Evolutionary conservation across 2,113 vertebrate genomes (phyloP).

Genomic region (Rattus norvegicus): DNA sequence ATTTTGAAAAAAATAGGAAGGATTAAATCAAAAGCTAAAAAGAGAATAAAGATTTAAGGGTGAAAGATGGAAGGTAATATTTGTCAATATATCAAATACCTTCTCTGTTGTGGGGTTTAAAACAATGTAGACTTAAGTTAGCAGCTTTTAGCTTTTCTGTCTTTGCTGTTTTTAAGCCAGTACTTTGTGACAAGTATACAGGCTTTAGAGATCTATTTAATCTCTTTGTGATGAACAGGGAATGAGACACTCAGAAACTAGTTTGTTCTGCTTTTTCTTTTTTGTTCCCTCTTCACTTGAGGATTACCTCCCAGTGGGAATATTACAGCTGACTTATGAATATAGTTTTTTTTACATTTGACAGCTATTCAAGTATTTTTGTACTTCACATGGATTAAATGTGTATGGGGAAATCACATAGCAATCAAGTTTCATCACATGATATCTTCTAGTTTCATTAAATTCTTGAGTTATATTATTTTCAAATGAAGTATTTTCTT

Average conservation of each 20-base stretch:
- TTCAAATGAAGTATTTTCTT: neutral
- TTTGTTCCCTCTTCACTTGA: neutral
- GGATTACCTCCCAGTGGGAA: neutral
- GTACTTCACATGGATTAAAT: neutral
- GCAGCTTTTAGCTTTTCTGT: neutral
- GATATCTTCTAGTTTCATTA: neutral
- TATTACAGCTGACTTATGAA: neutral
- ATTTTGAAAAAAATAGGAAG: conserved; percentile 37
- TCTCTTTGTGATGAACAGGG: neutral
- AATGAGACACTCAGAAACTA: neutral
- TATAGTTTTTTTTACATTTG: neutral
- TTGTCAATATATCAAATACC: neutral
- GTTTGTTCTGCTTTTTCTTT: neutral
- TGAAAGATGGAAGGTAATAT: conserved; percentile 49
- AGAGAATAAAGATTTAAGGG: neutral
- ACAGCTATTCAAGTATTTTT: conserved; percentile 6
- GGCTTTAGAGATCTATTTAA: neutral
- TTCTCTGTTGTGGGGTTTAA: neutral
- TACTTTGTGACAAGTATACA: neutral
- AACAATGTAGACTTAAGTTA: neutral
- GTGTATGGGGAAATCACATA: neutral
- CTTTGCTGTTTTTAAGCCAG: neutral
- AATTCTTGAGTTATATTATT: neutral
- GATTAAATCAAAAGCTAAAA: conserved; percentile 44
- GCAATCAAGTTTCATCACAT: neutral